Conservation (phyloP, 2,888 invertebrate genomes). For the Standfussiana lucernea region DNA sequence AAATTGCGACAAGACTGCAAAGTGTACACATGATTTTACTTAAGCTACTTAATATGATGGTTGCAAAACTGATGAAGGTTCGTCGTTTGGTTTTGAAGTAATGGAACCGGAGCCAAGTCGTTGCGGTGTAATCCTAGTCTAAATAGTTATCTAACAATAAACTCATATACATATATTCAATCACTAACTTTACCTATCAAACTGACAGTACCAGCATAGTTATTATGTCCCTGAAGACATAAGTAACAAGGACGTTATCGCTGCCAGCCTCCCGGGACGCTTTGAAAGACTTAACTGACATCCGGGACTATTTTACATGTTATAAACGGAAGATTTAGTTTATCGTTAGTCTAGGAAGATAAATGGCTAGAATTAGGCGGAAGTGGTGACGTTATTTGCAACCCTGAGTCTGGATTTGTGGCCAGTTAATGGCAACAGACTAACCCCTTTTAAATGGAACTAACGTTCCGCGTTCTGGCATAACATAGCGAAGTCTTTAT, state of each 20-base stretch:
- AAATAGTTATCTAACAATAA: neutral
- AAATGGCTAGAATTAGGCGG: slow-evolving; percentile 6
- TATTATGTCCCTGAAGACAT: neutral
- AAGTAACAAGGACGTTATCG: neutral
- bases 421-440: too few relatives aligned
- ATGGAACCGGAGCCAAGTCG: neutral
- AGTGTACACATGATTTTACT: neutral
- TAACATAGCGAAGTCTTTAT: too few relatives aligned
- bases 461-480: too few relatives aligned
- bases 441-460: too few relatives aligned
- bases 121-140: neutral
- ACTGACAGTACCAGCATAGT: neutral
- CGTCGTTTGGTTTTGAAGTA: neutral
- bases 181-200: neutral
- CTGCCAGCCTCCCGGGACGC: neutral
- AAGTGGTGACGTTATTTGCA: slow-evolving; percentile 3
- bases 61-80: neutral
- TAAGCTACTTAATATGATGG: neutral
- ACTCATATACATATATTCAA: neutral
- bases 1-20: too few relatives aligned
- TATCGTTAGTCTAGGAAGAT: slow-evolving; percentile 10
- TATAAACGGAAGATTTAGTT: slow-evolving; percentile 17
- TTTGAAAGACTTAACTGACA: slow-evolving; percentile 6
- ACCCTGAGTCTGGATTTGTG: neutral
- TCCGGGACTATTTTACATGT: slow-evolving; percentile 20